Conservation (phyloP, 2,888 invertebrate genomes). For the Drosophila ustulata region DNA sequence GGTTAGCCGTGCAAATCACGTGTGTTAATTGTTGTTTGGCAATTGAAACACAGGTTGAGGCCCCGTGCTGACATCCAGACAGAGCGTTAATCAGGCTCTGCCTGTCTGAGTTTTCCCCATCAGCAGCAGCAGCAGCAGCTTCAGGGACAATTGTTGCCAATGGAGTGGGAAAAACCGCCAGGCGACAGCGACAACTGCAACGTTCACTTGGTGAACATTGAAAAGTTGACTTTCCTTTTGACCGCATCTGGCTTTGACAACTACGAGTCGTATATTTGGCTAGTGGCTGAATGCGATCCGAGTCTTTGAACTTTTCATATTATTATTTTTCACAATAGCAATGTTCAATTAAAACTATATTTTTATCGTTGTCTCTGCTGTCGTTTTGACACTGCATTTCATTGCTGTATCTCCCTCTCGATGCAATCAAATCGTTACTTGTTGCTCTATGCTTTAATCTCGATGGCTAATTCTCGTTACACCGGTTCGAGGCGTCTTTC, state of each 20-base stretch:
- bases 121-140: slow-evolving; percentile 46
- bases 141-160: slow-evolving; percentile 49
- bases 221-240: slow-evolving; percentile 74
- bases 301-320: slow-evolving; percentile 62
- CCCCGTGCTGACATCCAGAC: slow-evolving; percentile 34
- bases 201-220: slow-evolving; percentile 41
- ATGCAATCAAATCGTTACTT: neutral
- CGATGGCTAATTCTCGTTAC: slow-evolving; percentile 57
- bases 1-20: slow-evolving; percentile 67
- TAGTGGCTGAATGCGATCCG: slow-evolving; percentile 35
- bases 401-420: neutral
- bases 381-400: slow-evolving; percentile 5
- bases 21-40: slow-evolving; percentile 69
- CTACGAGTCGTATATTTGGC: slow-evolving; percentile 38
- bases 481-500: slow-evolving; percentile 56
- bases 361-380: slow-evolving; percentile 24
- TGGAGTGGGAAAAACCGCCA: slow-evolving; percentile 67
- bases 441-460: neutral
- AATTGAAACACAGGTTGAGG: slow-evolving; percentile 31
- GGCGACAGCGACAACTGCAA: slow-evolving; percentile 19
- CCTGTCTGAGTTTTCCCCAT: slow-evolving; percentile 27
- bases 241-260: slow-evolving; percentile 60
- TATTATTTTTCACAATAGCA: slow-evolving; percentile 31
- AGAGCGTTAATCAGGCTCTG: slow-evolving; percentile 37
- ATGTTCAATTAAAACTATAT: slow-evolving; percentile 33